Evolutionary conservation across 2,797 vertebrate species (phyloP), one percentile per base, ranked within the genome.

Genomic region (Macropodus opercularis): DNA sequence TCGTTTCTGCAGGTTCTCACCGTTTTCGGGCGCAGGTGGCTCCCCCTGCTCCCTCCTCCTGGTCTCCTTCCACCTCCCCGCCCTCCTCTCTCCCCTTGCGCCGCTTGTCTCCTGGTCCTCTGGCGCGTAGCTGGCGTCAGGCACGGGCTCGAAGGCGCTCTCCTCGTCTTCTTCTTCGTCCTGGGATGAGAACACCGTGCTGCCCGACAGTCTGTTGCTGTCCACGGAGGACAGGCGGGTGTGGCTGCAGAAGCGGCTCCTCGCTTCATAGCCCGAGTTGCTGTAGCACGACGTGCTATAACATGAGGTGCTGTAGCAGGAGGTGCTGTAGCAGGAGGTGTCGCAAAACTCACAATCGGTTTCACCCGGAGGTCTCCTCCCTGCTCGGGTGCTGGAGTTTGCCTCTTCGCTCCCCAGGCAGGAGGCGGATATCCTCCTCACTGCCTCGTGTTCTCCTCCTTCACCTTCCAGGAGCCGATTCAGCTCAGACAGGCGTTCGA

Each of bases 111-210:
- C 95, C 46, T 79, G 84, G 77, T 91, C 84, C 63, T 96, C 95
- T 0, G 94, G 93, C 66, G 91, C 92, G 75, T 91, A 93, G 24
- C 89, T 73, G 0, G 78, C 87, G 61, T 97, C 95, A 0, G 93
- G 92, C 24, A 94, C 89, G 0, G 95, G 95, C 85, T 98, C 97
- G 41, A 98, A 98, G 23, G 96, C 94, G 42, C 96, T 98, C 90
- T 98, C 96, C 54, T 97, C 95, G 1, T 91, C 90, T 1, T 92
- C 92, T 0, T 93, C 90, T 18, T 98, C 97, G 34, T 98, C 96
- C 80, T 98, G 96, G 0, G 97, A 99, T 81, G 97, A 99, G 80
- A 99, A 99, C 51, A 97, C 95, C 0, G 96, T 98, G 91, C 96
- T 98, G 84, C 98, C 96, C 0, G 97, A 99, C 53, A 98, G 93